Conservation (phyloP, 1,140 invertebrate genomes). For the Cherax quadricarinatus region DNA sequence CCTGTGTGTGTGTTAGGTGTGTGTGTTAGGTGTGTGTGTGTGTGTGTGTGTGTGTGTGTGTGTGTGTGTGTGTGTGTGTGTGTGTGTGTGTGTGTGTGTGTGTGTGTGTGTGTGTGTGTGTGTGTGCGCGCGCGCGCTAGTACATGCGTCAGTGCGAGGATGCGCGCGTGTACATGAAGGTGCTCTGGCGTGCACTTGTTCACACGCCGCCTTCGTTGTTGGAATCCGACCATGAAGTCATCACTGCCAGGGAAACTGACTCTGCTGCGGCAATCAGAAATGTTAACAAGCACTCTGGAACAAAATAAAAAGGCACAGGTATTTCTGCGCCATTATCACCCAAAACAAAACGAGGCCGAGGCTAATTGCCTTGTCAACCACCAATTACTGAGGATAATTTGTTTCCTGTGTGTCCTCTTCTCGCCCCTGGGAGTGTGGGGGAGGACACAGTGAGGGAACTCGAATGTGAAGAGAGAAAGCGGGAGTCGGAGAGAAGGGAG, state of each 20-base stretch:
- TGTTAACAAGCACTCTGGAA: no score
- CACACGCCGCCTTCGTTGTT: no score
- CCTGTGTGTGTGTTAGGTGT: no score
- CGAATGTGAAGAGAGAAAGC: neutral
- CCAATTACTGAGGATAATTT: neutral
- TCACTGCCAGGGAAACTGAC: no score
- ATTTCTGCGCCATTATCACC: neutral
- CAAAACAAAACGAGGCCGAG: neutral
- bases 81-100: neutral
- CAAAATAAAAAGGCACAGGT: neutral
- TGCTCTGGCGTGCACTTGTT: no score
- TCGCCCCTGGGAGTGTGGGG: neutral
- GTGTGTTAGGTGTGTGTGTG: no score
- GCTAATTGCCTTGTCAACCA: neutral
- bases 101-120: slow-evolving; percentile 19
- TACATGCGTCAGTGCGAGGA: neutral
- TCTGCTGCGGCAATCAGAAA: no score
- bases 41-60: slow-evolving; percentile 7
- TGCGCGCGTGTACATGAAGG: neutral
- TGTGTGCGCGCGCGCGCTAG: neutral
- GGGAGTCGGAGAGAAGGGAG: neutral
- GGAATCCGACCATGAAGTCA: no score
- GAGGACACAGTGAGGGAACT: no score
- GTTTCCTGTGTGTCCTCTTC: neutral
- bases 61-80: neutral